Conservation (phyloP, 2,113 vertebrate species). For the Platichthys flesus region DNA sequence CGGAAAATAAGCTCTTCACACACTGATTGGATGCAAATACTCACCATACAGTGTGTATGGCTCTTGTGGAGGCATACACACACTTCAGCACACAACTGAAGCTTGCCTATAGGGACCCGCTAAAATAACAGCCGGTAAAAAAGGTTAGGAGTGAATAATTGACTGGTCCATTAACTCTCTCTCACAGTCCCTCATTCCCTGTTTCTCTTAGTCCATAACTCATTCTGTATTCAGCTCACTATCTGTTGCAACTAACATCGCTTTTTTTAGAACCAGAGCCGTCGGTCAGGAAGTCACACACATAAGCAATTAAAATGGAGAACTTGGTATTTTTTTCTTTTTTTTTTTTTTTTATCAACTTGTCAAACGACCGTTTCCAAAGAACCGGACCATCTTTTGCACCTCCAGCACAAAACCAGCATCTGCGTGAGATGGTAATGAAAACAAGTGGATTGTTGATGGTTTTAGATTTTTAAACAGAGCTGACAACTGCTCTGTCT, state of each 20-base stretch:
- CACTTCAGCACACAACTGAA: conserved; percentile 18
- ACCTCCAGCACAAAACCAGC: too few relatives aligned
- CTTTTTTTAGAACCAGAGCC: neutral
- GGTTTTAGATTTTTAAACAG: neutral
- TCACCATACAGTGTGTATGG: conserved; percentile 2
- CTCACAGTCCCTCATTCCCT: neutral
- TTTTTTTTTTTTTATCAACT: too few relatives aligned
- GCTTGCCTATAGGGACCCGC: neutral
- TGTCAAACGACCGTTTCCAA: neutral
- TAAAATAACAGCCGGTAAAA: conserved; percentile 10
- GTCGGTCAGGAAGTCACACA: neutral
- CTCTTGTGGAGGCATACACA: conserved; percentile 20
- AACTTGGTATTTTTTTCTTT: too few relatives aligned
- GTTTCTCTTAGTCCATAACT: neutral
- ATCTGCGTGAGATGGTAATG: neutral
- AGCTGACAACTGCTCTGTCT: neutral
- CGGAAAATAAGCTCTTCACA: neutral
- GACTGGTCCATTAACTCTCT: conserved; percentile 38
- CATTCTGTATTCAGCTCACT: neutral
- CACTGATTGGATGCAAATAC: neutral
- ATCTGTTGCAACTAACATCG: neutral
- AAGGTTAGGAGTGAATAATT: conserved; percentile 49
- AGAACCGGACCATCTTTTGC: neutral
- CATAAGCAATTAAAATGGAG: too few relatives aligned
- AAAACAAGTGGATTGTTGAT: neutral